A percentile compares a stretch with the other conserved stretches of the same genome.
phyloP scores from a whole-genome alignment of 2,797 vertebrate genomes.

The Rhinoraja longicauda region DNA sequence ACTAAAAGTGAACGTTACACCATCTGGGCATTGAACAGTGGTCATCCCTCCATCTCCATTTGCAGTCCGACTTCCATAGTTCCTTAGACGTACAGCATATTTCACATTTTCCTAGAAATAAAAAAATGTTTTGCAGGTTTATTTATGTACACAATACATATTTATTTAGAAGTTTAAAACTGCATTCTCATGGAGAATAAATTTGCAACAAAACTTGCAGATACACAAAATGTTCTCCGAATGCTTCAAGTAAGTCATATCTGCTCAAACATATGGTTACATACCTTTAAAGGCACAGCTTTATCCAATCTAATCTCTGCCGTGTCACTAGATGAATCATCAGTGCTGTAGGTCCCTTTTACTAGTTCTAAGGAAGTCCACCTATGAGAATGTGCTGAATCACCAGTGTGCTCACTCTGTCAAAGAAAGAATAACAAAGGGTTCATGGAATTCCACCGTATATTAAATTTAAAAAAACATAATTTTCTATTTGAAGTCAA shows the following conservation, averaged over 20 bases:
- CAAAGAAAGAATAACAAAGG: constrained; percentile 38
- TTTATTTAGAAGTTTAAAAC: background rate
- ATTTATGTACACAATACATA: constrained; percentile 7
- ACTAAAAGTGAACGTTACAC: constrained; percentile 92
- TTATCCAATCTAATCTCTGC: constrained; percentile 96
- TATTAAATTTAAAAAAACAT: background rate
- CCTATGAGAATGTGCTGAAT: constrained; percentile 91
- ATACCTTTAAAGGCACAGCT: constrained; percentile 93
- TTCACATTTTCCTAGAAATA: constrained; percentile 82
- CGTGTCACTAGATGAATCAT: constrained; percentile 94
- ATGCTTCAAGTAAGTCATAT: background rate
- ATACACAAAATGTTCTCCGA: background rate
- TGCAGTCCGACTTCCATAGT: constrained; percentile 96
- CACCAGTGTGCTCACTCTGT: constrained; percentile 91
- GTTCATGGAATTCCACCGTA: background rate
- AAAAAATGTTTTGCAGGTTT: background rate
- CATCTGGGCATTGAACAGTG: constrained; percentile 92
- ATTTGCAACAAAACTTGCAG: background rate
- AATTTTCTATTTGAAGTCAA: background rate
- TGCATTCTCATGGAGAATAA: background rate
- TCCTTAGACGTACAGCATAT: constrained; percentile 88
- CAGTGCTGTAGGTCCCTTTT: constrained; percentile 97
- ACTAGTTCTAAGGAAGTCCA: constrained; percentile 96
- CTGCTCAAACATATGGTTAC: background rate
- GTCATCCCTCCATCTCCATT: constrained; percentile 99